phyloP scores from a whole-genome alignment of 2,888 invertebrate genomes.

The Ornithoptera priamus region DNA sequence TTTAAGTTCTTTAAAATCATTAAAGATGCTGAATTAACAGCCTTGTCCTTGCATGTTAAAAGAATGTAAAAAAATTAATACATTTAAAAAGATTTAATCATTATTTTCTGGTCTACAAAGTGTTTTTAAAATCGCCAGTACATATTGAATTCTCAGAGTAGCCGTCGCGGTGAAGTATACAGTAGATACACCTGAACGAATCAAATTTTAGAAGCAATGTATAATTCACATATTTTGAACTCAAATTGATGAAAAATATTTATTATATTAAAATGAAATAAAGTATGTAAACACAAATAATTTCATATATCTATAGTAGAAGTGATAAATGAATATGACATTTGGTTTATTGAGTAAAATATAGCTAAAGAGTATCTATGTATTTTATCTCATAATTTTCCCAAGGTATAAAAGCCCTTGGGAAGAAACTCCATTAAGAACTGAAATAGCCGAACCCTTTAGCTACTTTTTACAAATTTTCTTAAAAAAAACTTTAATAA shows the following conservation, averaged over 20 bases:
- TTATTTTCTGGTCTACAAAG: no score
- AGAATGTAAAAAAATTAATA: no score
- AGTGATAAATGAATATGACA: not conserved
- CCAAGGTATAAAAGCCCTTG: not conserved
- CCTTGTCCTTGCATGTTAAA: no score
- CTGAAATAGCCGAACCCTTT: not conserved
- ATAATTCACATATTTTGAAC: not conserved
- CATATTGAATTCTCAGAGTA: not conserved
- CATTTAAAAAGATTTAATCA: no score
- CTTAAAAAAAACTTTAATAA: no score
- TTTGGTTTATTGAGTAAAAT: not conserved
- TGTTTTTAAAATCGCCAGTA: not conserved
- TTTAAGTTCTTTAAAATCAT: no score
- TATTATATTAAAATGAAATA: not conserved
- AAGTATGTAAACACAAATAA: not conserved
- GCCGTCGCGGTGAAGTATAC: not conserved
- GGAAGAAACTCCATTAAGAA: not conserved
- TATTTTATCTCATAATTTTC: not conserved
- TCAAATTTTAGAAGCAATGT: not conserved
- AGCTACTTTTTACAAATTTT: no score
- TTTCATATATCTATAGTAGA: not conserved
- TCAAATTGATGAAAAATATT: not conserved
- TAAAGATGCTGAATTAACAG: no score
- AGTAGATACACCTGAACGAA: not conserved
- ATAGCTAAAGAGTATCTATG: not conserved